Evolutionary conservation across 2,888 invertebrate genomes (phyloP).

Genomic region (Elegia similella): DNA sequence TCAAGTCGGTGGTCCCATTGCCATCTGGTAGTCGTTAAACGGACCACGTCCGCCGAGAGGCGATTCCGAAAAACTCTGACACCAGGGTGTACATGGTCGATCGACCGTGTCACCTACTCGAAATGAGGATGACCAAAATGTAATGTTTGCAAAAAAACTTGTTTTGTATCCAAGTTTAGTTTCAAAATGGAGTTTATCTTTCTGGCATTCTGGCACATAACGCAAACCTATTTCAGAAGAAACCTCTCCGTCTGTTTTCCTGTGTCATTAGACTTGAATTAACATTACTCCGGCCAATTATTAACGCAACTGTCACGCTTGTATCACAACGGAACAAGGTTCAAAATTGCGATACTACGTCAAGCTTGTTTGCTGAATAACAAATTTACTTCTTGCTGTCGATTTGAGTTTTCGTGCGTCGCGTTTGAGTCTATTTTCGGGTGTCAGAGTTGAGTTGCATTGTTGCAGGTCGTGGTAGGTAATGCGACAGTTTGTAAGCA

Average conservation of each 20-base stretch:
- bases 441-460: constrained; percentile 38
- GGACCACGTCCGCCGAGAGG: too few relatives aligned
- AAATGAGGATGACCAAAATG: too few relatives aligned
- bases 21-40: too few relatives aligned
- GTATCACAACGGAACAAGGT: constrained; percentile 45
- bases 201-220: not conserved
- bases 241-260: constrained; percentile 59
- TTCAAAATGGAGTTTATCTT: not conserved
- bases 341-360: constrained; percentile 32
- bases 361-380: constrained; percentile 15
- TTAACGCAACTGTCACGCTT: constrained; percentile 39
- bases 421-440: constrained; percentile 47
- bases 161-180: too few relatives aligned
- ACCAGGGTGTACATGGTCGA: too few relatives aligned
- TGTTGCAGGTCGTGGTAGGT: constrained; percentile 68
- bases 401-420: constrained; percentile 32
- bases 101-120: too few relatives aligned
- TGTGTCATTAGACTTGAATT: constrained; percentile 73
- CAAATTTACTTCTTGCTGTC: constrained; percentile 38
- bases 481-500: constrained; percentile 82
- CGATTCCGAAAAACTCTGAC: too few relatives aligned
- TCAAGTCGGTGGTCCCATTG: too few relatives aligned
- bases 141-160: too few relatives aligned
- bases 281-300: constrained; percentile 56
- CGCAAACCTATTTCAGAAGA: constrained; percentile 50